Percentiles rank a stretch among this genome's conserved stretches.
These are phyloP conservation scores for Palythoa grandis DNA, from an alignment of 92 coral and sea anemone genomes.

Conservation along the genomic window DNA sequence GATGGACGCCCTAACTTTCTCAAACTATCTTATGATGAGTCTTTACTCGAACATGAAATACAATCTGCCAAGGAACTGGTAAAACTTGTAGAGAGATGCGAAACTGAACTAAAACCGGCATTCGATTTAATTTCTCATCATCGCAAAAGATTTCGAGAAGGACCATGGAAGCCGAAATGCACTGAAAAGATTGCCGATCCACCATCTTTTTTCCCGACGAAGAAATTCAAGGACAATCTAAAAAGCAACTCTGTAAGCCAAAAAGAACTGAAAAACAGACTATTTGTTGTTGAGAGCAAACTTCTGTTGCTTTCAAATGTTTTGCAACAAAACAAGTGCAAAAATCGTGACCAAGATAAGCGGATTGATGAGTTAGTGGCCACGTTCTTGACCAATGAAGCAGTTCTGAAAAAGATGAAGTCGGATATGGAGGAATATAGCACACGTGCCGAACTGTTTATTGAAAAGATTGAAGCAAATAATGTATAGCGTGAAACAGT, in stretches of 20 bases:
- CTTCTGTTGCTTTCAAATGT: neutral
- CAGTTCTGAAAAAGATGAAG: slow-evolving; percentile 6
- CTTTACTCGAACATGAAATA: slow-evolving; percentile 30
- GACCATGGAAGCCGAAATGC: slow-evolving; percentile 20
- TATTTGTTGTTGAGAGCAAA: slow-evolving; percentile 6
- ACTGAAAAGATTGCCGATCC: neutral
- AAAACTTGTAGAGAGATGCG: slow-evolving; percentile 47
- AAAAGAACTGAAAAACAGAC: slow-evolving; percentile 25
- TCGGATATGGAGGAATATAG: slow-evolving; percentile 26
- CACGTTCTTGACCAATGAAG: neutral
- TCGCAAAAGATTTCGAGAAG: slow-evolving; percentile 55
- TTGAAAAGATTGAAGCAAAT: neutral
- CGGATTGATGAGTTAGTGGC: neutral
- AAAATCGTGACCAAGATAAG: slow-evolving; percentile 29
- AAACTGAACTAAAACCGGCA: slow-evolving; percentile 51
- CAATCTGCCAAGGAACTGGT: slow-evolving; percentile 31
- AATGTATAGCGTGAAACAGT: neutral
- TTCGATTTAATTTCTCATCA: slow-evolving; percentile 55
- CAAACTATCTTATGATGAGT: neutral
- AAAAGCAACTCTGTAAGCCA: slow-evolving; percentile 25
- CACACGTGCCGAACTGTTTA: neutral
- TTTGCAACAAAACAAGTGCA: neutral
- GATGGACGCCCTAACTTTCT: neutral
- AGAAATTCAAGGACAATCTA: slow-evolving; percentile 27
- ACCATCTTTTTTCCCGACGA: slow-evolving; percentile 31